Evolutionary conservation across 2,888 invertebrate genomes (phyloP), one percentile per base, ranked within the genome.

Genomic region (Lymantria dispar): DNA sequence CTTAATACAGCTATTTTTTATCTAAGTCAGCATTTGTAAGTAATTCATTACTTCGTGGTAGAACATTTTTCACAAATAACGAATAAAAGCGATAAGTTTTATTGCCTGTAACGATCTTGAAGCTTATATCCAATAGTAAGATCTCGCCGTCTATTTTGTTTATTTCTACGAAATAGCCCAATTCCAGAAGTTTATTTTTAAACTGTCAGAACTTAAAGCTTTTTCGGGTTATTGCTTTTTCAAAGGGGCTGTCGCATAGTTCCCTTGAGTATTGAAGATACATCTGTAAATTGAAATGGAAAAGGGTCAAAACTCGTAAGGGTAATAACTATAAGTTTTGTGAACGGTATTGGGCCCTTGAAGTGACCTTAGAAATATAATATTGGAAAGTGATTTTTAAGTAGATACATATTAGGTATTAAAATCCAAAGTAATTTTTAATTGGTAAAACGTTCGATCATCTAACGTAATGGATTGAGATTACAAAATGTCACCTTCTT

Each of bases 211-310:
- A 65, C 40, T 72, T 70, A 66, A 70, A 78, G 72, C 71, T 69
- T 70, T 76, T 78, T 78, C 62, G 54, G 66, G 68, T 69, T 78
- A 78, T 75, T 77, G 73, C 75, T 72, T 75, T 78, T 33, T 69
- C 63, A 65, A 69, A 76, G 65, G 76, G 76, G 70, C 70, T 67
- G 62, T 71, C 62, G 65, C 66, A 76, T 68, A 54, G 62, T 62
- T 74, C 79, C 79, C 74, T 63, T 52, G 82, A 76, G 82, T 75
- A 82, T 77, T 69, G 74, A 74, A 79, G 80, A 80, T 79, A 80
- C 78, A 83, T 83, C 75, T 78, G 76, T 78, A 84, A 84, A 84
- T 83, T 85, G 84, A 84, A 84, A 85, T 79, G 70, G 83, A 84
- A 83, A 80, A 80, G 81, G 84, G 83, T 78, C 76, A 74, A 77